Evolutionary conservation across 2,797 vertebrate genomes (phyloP).

Genomic region (Discoglossus pictus): DNA sequence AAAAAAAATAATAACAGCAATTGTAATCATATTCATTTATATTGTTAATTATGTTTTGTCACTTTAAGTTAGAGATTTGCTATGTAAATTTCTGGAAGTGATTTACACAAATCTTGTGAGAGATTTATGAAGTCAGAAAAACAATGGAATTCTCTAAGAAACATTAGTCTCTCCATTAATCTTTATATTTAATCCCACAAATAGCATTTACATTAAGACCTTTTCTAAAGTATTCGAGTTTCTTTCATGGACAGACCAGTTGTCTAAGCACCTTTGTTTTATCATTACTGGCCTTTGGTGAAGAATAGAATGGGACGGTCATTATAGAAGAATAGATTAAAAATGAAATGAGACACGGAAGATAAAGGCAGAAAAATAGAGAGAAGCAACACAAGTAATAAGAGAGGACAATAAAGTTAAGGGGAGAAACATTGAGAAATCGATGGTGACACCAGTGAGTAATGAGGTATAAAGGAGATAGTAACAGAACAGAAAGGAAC

Average conservation of each 20-base stretch:
- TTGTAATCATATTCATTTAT: no score
- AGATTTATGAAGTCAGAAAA: conserved; percentile 6
- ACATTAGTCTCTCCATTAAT: neutral
- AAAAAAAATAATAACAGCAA: no score
- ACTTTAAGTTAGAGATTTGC: no score
- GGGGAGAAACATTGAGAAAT: conserved; percentile 7
- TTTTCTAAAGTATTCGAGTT: conserved; percentile 1
- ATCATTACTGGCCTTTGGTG: no score
- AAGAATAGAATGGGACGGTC: conserved; percentile 12
- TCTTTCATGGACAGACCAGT: neutral
- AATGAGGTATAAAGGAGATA: neutral
- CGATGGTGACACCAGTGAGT: conserved; percentile 20
- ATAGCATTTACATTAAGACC: neutral
- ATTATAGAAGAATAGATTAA: conserved; percentile 10
- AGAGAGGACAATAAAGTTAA: conserved; percentile 15
- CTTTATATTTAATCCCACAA: conserved; percentile 1
- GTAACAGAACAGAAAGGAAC: neutral
- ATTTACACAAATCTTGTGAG: neutral
- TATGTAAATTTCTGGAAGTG: no score
- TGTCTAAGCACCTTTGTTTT: neutral
- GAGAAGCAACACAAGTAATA: conserved; percentile 14
- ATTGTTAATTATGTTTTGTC: no score
- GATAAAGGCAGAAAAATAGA: conserved; percentile 16
- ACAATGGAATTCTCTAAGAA: neutral
- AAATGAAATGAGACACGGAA: conserved; percentile 17